These are phyloP conservation scores for Eulemur rufifrons DNA, from an alignment of 2,113 vertebrate genomes.

Conservation along the genomic window DNA sequence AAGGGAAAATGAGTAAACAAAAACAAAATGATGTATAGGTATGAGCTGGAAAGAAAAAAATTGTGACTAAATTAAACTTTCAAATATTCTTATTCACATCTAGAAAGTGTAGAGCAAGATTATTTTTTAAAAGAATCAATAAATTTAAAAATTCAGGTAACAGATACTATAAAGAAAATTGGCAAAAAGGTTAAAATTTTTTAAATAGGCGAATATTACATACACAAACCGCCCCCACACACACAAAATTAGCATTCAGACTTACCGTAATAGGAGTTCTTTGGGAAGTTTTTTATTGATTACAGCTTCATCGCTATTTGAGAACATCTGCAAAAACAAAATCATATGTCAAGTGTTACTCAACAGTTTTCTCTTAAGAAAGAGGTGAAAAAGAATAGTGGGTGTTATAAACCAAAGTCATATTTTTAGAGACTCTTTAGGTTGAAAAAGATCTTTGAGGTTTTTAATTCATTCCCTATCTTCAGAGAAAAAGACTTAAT, in stretches of 20 bases:
- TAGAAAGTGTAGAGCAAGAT: not conserved
- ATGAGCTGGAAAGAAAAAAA: not conserved
- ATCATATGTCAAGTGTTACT: constrained; percentile 42
- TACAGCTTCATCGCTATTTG: constrained; percentile 96
- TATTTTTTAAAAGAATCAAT: not conserved
- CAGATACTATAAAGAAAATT: not conserved
- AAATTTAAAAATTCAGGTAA: constrained; percentile 34
- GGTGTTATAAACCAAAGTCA: not conserved
- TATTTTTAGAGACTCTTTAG: constrained; percentile 31
- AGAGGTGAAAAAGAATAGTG: not conserved
- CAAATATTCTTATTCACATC: not conserved
- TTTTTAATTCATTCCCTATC: not conserved
- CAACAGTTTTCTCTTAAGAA: not conserved
- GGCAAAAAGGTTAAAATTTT: not conserved
- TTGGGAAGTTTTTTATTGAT: constrained; percentile 99
- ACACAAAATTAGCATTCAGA: constrained; percentile 16
- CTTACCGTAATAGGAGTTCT: constrained; percentile 96
- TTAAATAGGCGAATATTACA: constrained; percentile 9
- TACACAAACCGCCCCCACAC: not conserved
- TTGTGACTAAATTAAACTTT: not conserved
- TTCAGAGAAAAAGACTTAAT: not conserved
- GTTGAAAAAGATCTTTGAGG: constrained; percentile 41
- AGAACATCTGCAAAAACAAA: constrained; percentile 94
- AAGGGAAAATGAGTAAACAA: not conserved
- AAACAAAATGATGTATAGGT: not conserved